Evolutionary conservation across 2,113 vertebrate species (phyloP), one percentile per base, ranked within the genome.

Genomic region (Blennius ocellaris): DNA sequence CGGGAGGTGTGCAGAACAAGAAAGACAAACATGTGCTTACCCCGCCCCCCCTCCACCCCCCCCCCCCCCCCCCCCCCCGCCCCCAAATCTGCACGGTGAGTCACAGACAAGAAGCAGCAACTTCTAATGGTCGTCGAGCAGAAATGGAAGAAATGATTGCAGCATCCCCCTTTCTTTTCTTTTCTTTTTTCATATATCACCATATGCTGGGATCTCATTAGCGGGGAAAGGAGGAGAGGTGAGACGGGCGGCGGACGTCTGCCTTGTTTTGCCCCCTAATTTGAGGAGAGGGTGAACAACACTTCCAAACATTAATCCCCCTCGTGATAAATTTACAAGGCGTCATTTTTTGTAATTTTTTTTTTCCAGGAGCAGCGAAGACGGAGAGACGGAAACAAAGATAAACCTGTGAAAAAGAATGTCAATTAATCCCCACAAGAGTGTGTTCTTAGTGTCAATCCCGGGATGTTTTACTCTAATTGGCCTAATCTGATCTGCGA

Each of bases 121-220:
- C 70, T 73, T 78, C 58, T 78, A 69, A 77, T 81, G 67, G 65
- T 45, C 73, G 78, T 76, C 55, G 39, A 67, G 69, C 21, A 78
- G 58, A 86, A 86, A 83, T 69, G 52, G 78, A 81, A 77, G 81
- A 66, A 78, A 73, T 77, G 36, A 82, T 83, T 75, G 72, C 68
- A 73, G 73, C 58, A 81, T 72, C 0, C 11, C 37, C 68, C 21
- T 30, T 30, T 30, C 21, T 30, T 30, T 30, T 30, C 21, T 30
- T 30, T 30, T 30, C 21, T 30, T 30, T 30, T 30, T 56, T 71
- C 78, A 81, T 72, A 55, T 80, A n/a, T n/a, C n/a, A n/a, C n/a
- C n/a, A n/a, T n/a, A 68, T 89, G 83, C 85, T 78, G 86, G 52
- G 74, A 78, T 86, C 79, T 88, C 85, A 85, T 87, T 87, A 91